Evolutionary conservation across 2,797 vertebrate species (phyloP), one percentile per base, ranked within the genome.

Genomic region (Pangasius sanitwongsei): DNA sequence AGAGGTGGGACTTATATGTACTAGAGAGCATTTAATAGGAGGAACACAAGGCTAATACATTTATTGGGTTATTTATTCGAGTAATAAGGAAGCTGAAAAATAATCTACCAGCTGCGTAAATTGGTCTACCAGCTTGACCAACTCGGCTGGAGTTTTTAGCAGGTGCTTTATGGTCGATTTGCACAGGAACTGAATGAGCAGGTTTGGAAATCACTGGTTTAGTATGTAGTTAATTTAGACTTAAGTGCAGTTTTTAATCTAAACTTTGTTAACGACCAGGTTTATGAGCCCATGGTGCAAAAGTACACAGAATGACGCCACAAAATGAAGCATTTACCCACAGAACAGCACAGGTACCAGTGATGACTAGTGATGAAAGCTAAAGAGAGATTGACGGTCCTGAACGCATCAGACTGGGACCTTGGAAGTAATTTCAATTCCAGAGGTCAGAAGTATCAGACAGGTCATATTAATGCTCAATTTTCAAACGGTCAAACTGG

Each of bases 381-480:
- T 83, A 37, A 55, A 81, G 57, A 41, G 55, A 82, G 57, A 63
- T 50, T 8, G 7, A 55, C 9, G 59, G 8, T 81, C 72, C 74
- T 81, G 59, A 77, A 81, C 37, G 18, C 57, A 69, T 70, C 34
- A 41, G 44, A 50, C 20, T 8, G 61, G 53, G 67, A 55, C 4
- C 67, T 25, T 57, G 31, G 84, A 57, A 28, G 69, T 31, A 63
- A 77, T 28, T 59, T 31, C 25, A 77, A 57, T 74, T 63, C n/a
- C 67, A 55, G 25, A 50, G 87, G 88, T 83, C 41, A 78, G 84
- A 78, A 23, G 48, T 41, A 28, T 31, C 6, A 34, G 53, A 67
- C 41, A 83, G 86, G 88, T 88, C 83, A 50, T 41, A 67, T 28
- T 88, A 88, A 89, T 31, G 48, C 25, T 37, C 67, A 25, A 4